Conservation (phyloP, 2,888 invertebrate genomes). For the Antheraea yamamai region DNA sequence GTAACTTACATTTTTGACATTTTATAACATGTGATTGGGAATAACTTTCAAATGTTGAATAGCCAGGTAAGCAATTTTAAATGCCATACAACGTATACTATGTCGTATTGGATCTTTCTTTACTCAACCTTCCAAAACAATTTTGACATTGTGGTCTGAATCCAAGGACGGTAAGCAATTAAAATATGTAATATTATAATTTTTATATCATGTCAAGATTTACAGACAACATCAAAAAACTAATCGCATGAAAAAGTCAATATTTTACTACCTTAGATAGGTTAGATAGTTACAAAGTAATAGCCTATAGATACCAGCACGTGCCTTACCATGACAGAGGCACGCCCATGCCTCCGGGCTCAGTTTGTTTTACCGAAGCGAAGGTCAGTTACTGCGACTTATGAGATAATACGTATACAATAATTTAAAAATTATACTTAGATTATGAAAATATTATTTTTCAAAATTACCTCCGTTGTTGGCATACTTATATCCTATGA, state of each 20-base stretch:
- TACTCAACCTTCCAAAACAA: not conserved
- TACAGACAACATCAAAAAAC: not conserved
- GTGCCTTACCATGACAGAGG: conserved; percentile 61
- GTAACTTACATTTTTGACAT: not conserved
- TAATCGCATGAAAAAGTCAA: not conserved
- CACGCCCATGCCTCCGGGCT: conserved; percentile 62
- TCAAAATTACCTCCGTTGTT: not conserved
- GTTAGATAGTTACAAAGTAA: conserved; percentile 38
- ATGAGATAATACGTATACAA: not conserved
- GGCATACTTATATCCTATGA: not conserved
- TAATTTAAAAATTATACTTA: not conserved
- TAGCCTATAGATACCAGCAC: conserved; percentile 54
- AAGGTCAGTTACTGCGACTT: conserved; percentile 22
- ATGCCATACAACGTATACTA: not conserved
- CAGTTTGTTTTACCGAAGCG: conserved; percentile 70
- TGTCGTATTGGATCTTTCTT: not conserved
- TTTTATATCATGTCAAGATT: not conserved
- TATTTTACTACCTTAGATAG: conserved; percentile 3
- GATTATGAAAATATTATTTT: not conserved
- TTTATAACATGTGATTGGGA: not conserved
- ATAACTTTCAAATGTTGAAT: not conserved
- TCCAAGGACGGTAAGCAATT: not conserved
- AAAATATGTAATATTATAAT: not conserved
- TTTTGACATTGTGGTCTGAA: not conserved
- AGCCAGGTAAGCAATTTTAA: not conserved